Conservation (phyloP, 2,888 invertebrate genomes). For the Colostygia pectinataria region DNA sequence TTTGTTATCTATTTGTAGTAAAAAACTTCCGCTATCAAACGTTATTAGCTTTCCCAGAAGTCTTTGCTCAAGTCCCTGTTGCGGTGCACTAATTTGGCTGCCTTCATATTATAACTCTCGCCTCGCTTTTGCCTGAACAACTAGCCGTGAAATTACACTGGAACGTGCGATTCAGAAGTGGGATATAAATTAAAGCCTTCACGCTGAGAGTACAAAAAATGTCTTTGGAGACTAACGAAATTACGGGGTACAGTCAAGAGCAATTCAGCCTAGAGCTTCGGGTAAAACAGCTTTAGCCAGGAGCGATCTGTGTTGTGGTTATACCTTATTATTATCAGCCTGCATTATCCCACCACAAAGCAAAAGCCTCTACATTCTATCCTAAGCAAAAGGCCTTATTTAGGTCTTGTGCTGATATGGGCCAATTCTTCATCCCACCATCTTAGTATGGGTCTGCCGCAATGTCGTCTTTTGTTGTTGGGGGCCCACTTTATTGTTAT, state of each 20-base stretch:
- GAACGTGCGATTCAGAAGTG: conserved; percentile 13
- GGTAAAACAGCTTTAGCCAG: too few relatives aligned
- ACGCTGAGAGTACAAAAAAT: conserved; percentile 5
- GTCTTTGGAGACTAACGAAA: neutral
- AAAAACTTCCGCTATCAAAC: neutral
- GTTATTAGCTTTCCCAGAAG: neutral
- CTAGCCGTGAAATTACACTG: conserved; percentile 20
- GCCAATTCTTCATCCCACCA: too few relatives aligned
- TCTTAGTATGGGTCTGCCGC: too few relatives aligned
- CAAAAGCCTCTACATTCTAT: too few relatives aligned
- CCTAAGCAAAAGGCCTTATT: too few relatives aligned
- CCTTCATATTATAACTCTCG: conserved; percentile 32
- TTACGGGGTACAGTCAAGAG: neutral
- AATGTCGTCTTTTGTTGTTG: too few relatives aligned
- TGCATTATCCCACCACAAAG: too few relatives aligned
- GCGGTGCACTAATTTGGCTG: conserved; percentile 46
- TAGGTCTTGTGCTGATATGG: too few relatives aligned
- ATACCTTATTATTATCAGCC: too few relatives aligned
- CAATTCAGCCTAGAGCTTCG: too few relatives aligned
- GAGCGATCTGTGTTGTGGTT: too few relatives aligned
- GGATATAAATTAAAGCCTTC: conserved; percentile 18
- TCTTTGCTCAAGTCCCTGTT: conserved; percentile 24
- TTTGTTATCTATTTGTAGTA: neutral
- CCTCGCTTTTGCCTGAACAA: conserved; percentile 18
- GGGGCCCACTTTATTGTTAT: too few relatives aligned